A percentile compares a stretch with the other conserved stretches of the same genome.
Conservation (phyloP, 2,113 vertebrate genomes). For the Eptesicus fuscus region DNA sequence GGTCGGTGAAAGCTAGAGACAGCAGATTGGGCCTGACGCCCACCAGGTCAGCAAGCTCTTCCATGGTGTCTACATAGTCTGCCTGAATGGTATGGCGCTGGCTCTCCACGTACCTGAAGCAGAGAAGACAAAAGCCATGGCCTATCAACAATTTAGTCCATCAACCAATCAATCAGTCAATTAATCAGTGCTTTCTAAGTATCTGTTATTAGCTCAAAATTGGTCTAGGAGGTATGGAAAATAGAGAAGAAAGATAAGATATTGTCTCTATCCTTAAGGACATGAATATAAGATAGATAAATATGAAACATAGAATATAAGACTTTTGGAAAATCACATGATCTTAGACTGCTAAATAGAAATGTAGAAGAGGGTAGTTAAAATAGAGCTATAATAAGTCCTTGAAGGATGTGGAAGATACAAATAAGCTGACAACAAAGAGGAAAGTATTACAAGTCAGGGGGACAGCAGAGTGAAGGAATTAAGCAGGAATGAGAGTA, state of each 20-base stretch:
- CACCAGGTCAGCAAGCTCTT: conserved; percentile 83
- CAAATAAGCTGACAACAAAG: not conserved
- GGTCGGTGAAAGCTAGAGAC: conserved; percentile 82
- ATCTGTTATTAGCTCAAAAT: not conserved
- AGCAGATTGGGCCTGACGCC: conserved; percentile 81
- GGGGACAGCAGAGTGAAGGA: not conserved
- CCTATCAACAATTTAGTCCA: not conserved
- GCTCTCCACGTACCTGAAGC: conserved; percentile 68
- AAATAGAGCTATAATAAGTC: not conserved
- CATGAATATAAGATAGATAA: not conserved
- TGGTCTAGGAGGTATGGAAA: not conserved
- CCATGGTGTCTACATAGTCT: conserved; percentile 85
- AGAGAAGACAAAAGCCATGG: conserved; percentile 16
- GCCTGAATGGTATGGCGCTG: conserved; percentile 88
- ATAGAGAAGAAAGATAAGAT: not conserved
- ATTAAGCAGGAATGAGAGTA: not conserved
- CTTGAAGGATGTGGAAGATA: not conserved
- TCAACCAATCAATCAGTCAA: not conserved
- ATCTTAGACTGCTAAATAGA: not conserved
- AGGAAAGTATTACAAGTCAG: not conserved
- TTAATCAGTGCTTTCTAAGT: not conserved
- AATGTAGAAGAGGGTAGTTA: not conserved
- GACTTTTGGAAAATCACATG: not conserved
- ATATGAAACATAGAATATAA: not conserved
- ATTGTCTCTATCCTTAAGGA: not conserved